Conservation (phyloP, 2,113 vertebrate genomes). For the Gobius niger region DNA sequence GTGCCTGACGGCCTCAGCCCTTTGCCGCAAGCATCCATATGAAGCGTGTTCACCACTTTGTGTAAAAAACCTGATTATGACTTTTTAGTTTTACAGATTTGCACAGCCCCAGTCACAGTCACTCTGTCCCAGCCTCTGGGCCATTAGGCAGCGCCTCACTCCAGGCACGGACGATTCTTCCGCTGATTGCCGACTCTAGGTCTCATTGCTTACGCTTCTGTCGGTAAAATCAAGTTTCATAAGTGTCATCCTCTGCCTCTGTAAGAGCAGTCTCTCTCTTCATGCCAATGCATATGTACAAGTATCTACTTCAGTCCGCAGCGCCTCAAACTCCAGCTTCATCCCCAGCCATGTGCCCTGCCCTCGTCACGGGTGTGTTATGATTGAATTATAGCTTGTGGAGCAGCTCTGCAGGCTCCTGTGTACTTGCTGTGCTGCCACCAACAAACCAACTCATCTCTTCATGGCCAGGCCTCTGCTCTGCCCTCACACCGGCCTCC, state of each 20-base stretch:
- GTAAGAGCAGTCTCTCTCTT: slow-evolving; percentile 64
- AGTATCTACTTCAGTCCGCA: slow-evolving; percentile 21
- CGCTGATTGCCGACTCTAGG: slow-evolving; percentile 44
- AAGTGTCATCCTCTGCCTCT: slow-evolving; percentile 64
- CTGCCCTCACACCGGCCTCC: slow-evolving; percentile 24
- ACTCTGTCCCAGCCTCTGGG: slow-evolving; percentile 54
- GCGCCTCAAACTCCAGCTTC: slow-evolving; percentile 39
- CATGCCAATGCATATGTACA: slow-evolving; percentile 15
- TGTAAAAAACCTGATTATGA: slow-evolving; percentile 55
- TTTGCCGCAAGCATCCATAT: slow-evolving; percentile 28
- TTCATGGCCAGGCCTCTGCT: slow-evolving; percentile 16
- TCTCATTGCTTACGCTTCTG: slow-evolving; percentile 75
- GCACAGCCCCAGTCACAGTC: slow-evolving; percentile 57
- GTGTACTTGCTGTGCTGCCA: slow-evolving; percentile 52
- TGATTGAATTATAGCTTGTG: slow-evolving; percentile 72
- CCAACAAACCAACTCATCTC: slow-evolving; percentile 40
- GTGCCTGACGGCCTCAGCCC: slow-evolving; percentile 51
- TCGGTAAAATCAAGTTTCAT: slow-evolving; percentile 72
- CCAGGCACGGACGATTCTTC: slow-evolving; percentile 68
- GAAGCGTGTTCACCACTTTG: slow-evolving; percentile 12
- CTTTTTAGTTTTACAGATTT: slow-evolving; percentile 66
- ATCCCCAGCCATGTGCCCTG: slow-evolving; percentile 42
- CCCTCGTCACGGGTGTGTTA: slow-evolving; percentile 53
- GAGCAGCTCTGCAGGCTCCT: slow-evolving; percentile 43
- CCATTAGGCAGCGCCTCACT: slow-evolving; percentile 70